Base-by-base conservation (phyloP, 2,113 vertebrate species). In the Phoenicopterus ruber region DNA sequence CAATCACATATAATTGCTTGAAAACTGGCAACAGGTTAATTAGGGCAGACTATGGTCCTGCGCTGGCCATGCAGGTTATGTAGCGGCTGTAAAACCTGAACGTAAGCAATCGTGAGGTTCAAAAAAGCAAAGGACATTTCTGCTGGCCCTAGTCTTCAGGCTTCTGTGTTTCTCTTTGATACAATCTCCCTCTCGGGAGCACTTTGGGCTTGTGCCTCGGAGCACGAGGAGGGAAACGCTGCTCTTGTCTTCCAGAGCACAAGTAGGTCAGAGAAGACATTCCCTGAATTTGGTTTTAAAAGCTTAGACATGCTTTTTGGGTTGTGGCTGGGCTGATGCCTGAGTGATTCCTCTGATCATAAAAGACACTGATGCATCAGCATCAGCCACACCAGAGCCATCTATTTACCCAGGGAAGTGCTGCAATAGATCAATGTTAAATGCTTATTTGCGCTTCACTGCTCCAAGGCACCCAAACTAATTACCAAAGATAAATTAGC, bases 401-500 rank as follows among this genome's bases (percentile, higher is more conserved):
- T 95, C 91, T 52, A 92, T 96, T 94, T 93, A 97, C 82, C 72
- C 83, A 63, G 93, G 70, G 73, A 97, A 96, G 94, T 82, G 90
- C 88, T 91, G 93, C 77, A 93, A 95, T 96, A 95, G 87, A 96
- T 97, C 94, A 86, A 85, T 82, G 94, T 78, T 95, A 96, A 96
- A 92, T 65, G 72, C 87, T 95, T 93, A 93, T 96, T 97, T 96
- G 88, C 22, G 62, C 96, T 94, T 89, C 93, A 49, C 62, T 92
- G 93, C 92, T 95, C 82, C 88, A 13, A 97, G 90, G 94, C 94
- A 95, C 85, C 85, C 91, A 96, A 96, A 91, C 95, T 96, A 97
- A 97, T 97, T 97, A 94, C 82, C 54, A 86, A 74, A 94, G 94
- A 97, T 86, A 84, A 97, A 97, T 97, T 97, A 96, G 87, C 92